These are phyloP conservation scores for Scalopus aquaticus DNA, from an alignment of 2,113 vertebrate genomes.

Conservation along the genomic window DNA sequence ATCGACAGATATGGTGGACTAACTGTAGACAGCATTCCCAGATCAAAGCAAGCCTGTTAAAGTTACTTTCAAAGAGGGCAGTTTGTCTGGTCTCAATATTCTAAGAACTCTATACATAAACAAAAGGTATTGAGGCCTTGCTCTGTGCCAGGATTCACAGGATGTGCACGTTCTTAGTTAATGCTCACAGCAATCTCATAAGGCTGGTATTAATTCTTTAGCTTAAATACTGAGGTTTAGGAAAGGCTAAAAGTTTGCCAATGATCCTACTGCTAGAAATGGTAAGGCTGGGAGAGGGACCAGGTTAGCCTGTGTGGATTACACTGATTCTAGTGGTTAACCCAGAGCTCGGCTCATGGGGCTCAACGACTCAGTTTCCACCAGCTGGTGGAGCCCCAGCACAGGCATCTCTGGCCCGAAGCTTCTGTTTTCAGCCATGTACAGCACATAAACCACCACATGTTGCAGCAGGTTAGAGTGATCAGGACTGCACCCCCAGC, in stretches of 20 bases:
- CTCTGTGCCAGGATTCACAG: background rate
- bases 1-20: no score
- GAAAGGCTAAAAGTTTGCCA: background rate
- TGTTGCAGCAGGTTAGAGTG: background rate
- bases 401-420: background rate
- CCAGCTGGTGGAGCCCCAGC: background rate
- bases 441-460: background rate
- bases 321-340: background rate
- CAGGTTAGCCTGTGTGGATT: background rate
- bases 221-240: background rate
- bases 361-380: background rate
- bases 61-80: background rate
- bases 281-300: background rate
- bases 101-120: background rate
- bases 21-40: background rate
- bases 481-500: background rate
- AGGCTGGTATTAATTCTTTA: background rate
- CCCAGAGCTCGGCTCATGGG: background rate
- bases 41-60: background rate
- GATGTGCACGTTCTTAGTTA: background rate
- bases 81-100: background rate
- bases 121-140: background rate
- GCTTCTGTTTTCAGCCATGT: background rate
- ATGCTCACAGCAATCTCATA: background rate
- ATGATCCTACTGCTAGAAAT: background rate